Conservation (phyloP, 2,888 invertebrate genomes). For the Ecliptopera silaceata region DNA sequence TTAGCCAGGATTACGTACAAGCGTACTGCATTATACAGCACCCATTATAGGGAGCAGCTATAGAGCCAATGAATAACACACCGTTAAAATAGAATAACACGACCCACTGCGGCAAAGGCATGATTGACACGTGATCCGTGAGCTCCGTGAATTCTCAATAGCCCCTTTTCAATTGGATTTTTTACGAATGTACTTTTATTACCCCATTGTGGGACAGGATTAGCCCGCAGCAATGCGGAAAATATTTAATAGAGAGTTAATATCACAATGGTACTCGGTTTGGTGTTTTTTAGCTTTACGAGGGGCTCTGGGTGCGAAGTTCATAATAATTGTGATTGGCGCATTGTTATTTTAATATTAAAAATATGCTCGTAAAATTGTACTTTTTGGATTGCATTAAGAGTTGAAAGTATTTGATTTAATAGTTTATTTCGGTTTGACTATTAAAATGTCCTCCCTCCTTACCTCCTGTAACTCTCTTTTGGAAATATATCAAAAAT, state of each 20-base stretch:
- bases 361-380: conserved; percentile 15
- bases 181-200: conserved; percentile 70
- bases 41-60: conserved; percentile 62
- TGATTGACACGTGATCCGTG: conserved; percentile 80
- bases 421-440: neutral
- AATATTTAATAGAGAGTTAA: conserved; percentile 73
- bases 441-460: conserved; percentile 4
- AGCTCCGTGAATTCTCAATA: conserved; percentile 61
- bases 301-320: conserved; percentile 45
- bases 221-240: conserved; percentile 69
- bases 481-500: conserved; percentile 8
- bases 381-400: neutral
- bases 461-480: conserved; percentile 15
- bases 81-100: conserved; percentile 75
- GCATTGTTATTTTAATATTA: conserved; percentile 40
- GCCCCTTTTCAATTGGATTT: conserved; percentile 56
- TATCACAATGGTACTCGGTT: conserved; percentile 55
- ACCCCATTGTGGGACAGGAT: conserved; percentile 67
- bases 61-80: conserved; percentile 78
- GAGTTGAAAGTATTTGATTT: neutral
- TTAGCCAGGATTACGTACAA: conserved; percentile 57
- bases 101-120: conserved; percentile 64
- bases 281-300: conserved; percentile 46
- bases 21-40: conserved; percentile 55
- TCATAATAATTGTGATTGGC: conserved; percentile 42